phyloP scores from a whole-genome alignment of 2,888 invertebrate species.

The Dexiosoma caninum region DNA sequence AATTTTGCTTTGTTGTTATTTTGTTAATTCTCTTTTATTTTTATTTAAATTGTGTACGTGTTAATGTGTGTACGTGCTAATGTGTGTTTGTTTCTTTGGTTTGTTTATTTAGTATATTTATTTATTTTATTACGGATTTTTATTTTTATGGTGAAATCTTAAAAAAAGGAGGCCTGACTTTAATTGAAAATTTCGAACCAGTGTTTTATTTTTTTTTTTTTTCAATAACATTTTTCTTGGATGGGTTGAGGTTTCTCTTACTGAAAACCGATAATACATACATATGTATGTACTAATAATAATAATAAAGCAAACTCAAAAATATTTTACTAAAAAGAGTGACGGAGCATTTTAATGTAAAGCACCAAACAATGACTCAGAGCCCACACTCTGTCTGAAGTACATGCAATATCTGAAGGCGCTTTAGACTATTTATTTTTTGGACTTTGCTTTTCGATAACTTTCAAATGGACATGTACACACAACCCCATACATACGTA shows the following conservation, averaged over 20 bases:
- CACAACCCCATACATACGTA: not conserved
- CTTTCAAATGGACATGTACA: not conserved
- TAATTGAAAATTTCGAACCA: not conserved
- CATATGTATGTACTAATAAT: not conserved
- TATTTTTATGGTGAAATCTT: constrained; percentile 35
- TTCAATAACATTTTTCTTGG: not conserved
- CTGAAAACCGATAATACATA: constrained; percentile 1
- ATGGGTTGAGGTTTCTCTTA: not conserved
- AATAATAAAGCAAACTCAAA: not conserved
- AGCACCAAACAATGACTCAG: constrained; percentile 1
- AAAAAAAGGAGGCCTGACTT: constrained; percentile 51
- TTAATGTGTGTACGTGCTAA: not conserved
- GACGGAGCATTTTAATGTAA: not conserved
- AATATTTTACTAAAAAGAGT: not conserved
- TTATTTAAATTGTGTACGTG: not conserved
- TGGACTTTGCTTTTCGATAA: not conserved
- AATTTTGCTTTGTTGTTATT: not conserved
- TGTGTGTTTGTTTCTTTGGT: not conserved
- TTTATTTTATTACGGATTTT: constrained; percentile 3
- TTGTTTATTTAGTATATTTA: constrained; percentile 23
- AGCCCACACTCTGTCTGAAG: not conserved
- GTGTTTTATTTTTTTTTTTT: not conserved
- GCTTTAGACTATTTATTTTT: not conserved
- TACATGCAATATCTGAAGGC: not conserved
- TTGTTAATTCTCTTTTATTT: not conserved